Conservation (phyloP, 2,888 invertebrate genomes). For the Rhingia rostrata region DNA sequence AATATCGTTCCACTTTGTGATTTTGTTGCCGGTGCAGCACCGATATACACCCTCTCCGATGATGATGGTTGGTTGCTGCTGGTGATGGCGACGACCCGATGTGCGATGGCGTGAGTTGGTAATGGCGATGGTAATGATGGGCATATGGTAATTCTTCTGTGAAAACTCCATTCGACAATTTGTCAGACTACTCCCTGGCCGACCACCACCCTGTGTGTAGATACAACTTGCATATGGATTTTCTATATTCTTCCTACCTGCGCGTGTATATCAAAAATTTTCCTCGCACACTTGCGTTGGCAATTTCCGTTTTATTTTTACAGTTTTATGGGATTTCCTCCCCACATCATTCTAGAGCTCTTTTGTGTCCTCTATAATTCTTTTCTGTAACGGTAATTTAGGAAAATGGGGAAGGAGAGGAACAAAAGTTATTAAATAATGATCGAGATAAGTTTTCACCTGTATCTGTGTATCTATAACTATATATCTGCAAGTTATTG, state of each 20-base stretch:
- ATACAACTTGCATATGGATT: constrained; percentile 16
- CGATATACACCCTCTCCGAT: not conserved
- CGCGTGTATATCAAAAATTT: not conserved
- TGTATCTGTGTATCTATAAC: constrained; percentile 34
- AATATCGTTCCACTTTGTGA: constrained; percentile 64
- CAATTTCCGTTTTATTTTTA: constrained; percentile 63
- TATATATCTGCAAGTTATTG: constrained; percentile 1
- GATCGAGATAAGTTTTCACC: constrained; percentile 58
- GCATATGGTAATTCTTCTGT: constrained; percentile 63
- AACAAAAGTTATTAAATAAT: constrained; percentile 47
- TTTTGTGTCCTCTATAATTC: constrained; percentile 32
- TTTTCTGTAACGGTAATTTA: constrained; percentile 52
- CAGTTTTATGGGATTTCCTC: constrained; percentile 29
- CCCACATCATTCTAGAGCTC: constrained; percentile 38
- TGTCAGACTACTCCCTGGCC: constrained; percentile 8
- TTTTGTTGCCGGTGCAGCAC: constrained; percentile 50
- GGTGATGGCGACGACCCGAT: constrained; percentile 35
- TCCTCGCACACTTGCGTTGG: constrained; percentile 43
- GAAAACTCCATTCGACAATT: constrained; percentile 24
- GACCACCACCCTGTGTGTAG: not conserved
- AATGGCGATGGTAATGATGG: constrained; percentile 54
- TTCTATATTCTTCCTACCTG: constrained; percentile 13
- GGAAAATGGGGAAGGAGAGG: not conserved
- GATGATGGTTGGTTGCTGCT: not conserved
- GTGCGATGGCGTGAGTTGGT: constrained; percentile 24